A percentile compares a stretch with the other conserved stretches of the same genome.
These are phyloP conservation scores for Scaptomyza caliginosa DNA, from an alignment of 2,888 invertebrate species.

Conservation along the genomic window DNA sequence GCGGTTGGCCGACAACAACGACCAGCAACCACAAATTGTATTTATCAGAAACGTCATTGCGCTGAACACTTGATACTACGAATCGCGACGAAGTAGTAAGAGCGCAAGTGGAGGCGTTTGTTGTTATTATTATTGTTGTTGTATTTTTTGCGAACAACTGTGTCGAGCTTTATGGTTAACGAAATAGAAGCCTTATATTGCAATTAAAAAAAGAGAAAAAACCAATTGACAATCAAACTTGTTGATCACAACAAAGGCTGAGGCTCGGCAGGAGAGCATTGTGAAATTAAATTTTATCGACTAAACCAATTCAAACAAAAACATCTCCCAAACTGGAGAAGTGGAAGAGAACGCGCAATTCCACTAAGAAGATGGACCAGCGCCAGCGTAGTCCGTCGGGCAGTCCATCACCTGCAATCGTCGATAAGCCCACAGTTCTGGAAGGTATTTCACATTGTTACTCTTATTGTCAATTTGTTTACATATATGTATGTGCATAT, in stretches of 20 bases:
- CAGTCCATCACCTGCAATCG: conserved; percentile 25
- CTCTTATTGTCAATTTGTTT: conserved; percentile 3
- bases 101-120: conserved; percentile 33
- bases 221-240: conserved; percentile 27
- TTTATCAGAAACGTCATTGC: conserved; percentile 53
- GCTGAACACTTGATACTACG: conserved; percentile 32
- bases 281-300: conserved; percentile 31
- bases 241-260: conserved; percentile 31
- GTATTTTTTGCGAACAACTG: conserved; percentile 4
- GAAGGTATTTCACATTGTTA: conserved; percentile 74
- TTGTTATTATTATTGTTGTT: conserved; percentile 1
- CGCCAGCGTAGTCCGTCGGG: conserved; percentile 55
- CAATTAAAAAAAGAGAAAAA: neutral
- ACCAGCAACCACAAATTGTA: conserved; percentile 27
- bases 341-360: conserved; percentile 83
- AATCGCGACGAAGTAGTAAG: conserved; percentile 8
- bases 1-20: conserved; percentile 9
- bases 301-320: conserved; percentile 3
- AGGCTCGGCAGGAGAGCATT: conserved; percentile 8
- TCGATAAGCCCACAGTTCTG: conserved; percentile 80
- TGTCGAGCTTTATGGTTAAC: conserved; percentile 15
- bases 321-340: conserved; percentile 78
- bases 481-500: neutral
- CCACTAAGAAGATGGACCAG: conserved; percentile 80
- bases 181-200: conserved; percentile 48